Conservation (phyloP, 1,140 invertebrate species). For the Aphaenogaster floridana region DNA sequence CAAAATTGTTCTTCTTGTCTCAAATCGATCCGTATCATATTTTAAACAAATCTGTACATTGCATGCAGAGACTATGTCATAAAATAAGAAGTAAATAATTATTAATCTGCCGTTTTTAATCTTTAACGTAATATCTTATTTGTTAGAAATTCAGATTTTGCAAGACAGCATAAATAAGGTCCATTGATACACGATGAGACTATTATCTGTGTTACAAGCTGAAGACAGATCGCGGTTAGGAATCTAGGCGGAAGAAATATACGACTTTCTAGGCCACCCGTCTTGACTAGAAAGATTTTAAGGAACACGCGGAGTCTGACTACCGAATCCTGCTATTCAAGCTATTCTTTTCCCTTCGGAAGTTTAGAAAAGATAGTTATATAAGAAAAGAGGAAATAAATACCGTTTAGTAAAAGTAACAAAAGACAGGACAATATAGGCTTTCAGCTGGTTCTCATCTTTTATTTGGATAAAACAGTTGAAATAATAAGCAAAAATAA, state of each 20-base stretch:
- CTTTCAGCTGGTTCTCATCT: not conserved
- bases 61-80: not conserved
- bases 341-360: not conserved
- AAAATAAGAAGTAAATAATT: not conserved
- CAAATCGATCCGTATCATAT: not conserved
- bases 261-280: conserved; percentile 78
- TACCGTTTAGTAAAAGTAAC: not conserved
- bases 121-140: not conserved
- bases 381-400: not conserved
- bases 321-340: conserved; percentile 32
- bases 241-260: conserved; percentile 72
- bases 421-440: not conserved
- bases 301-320: conserved; percentile 42
- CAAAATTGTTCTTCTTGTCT: not conserved
- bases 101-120: conserved; percentile 1
- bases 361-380: not conserved
- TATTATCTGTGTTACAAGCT: conserved; percentile 55
- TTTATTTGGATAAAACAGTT: not conserved
- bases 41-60: conserved; percentile 25
- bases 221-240: conserved; percentile 71
- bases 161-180: conserved; percentile 38
- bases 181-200: conserved; percentile 47
- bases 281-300: conserved; percentile 56
- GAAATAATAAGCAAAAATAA: not conserved
- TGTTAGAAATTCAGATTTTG: conserved; percentile 1